A percentile compares a stretch with the other conserved stretches of the same genome.
Evolutionary conservation across 2,797 vertebrate species (phyloP).

Genomic region (Pangasius macronema): DNA sequence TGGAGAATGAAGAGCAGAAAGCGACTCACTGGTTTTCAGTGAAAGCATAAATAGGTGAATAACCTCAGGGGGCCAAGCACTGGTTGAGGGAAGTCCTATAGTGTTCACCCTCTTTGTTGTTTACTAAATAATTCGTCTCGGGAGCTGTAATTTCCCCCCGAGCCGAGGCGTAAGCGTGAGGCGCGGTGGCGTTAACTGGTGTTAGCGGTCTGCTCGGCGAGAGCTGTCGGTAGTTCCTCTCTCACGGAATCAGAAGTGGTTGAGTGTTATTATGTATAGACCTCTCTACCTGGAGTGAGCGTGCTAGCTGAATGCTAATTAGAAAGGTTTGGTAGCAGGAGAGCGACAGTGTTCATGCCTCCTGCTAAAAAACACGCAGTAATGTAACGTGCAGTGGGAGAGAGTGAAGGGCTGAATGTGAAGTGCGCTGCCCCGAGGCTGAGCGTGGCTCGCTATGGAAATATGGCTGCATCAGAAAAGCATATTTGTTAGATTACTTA

Average conservation of each 20-base stretch:
- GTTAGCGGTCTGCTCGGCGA: neutral
- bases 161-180: neutral
- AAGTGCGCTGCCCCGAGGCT: neutral
- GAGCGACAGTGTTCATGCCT: slow-evolving; percentile 1
- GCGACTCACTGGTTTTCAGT: neutral
- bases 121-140: neutral
- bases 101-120: neutral
- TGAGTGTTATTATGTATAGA: neutral
- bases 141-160: neutral
- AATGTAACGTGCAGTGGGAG: neutral
- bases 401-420: neutral
- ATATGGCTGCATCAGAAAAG: neutral
- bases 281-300: neutral
- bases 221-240: no score
- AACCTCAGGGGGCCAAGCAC: neutral
- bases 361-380: neutral
- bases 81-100: neutral
- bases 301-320: slow-evolving; percentile 10
- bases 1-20: neutral
- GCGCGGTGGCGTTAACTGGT: no score
- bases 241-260: neutral
- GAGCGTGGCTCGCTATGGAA: no score
- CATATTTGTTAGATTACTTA: no score
- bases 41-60: neutral
- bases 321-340: neutral